Base-by-base conservation (phyloP, 2,797 vertebrate species). In the Enteromius viviparus region DNA sequence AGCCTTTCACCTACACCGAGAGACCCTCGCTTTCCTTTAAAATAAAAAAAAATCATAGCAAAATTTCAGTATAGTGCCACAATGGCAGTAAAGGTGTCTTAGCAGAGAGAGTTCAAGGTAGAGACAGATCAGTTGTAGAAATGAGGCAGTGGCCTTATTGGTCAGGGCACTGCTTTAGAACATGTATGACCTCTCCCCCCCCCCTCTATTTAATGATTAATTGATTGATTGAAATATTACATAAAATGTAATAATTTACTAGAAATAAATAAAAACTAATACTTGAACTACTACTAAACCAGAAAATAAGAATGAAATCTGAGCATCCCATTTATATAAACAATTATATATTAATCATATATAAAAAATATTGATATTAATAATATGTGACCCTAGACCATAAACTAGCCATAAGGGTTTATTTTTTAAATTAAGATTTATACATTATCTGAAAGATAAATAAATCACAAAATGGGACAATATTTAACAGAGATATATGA, bases 1-100 rank as follows among this genome's bases (percentile, higher is more conserved):
- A 99, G 75, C 78, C 88, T 95, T 89, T 93, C 92, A 19, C 94
- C 91, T 2, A 97, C 88, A 11, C 81, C 93, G 51, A 87, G 49
- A 7, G 90, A 80, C 51, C 89, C 76, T 60, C 72, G 88, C 71
- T 60, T 87, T 72, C 88, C 94, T 94, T 84, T 2, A 74, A 80
- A 19, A 19, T 9, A 40, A 2, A 9, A 40, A 37, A 23, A 21
- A 11, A 7, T 32, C 12, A 58, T 4, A 58, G 21, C 58, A 37
- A 76, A 76, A 58, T 23, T 5, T 37, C 49, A 72, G 26, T 9
- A 21, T 3, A 51, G 26, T 21, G 47, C 9, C 70, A 21, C 47
- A 51, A 72, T 26, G 1, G 9, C 17, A 34, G 66, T 42, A 42
- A 69, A 1, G 37, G 5, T 69, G 37, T 42, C 21, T 42, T 42